phyloP scores from a whole-genome alignment of 2,797 vertebrate genomes.

The Xenentodon cancila region DNA sequence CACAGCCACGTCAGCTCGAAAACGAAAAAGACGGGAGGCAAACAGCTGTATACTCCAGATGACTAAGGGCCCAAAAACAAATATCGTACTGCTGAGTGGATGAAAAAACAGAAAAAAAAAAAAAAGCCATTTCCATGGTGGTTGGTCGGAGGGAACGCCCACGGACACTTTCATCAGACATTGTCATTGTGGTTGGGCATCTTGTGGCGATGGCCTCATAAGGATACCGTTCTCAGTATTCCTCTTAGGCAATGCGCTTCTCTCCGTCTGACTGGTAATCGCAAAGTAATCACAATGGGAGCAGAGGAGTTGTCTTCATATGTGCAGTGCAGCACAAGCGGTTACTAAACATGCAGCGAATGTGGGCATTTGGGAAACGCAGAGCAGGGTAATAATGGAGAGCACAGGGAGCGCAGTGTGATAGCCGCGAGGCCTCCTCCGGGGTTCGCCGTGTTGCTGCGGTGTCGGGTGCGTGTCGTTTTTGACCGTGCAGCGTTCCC shows the following conservation, averaged over 20 bases:
- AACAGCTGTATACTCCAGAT: conserved; percentile 37
- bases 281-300: conserved; percentile 44
- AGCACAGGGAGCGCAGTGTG: neutral
- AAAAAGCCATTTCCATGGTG: conserved; percentile 53
- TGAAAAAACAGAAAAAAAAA: conserved; percentile 20
- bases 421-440: neutral
- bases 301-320: conserved; percentile 54
- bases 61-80: conserved; percentile 64
- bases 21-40: conserved; percentile 16
- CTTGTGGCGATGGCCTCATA: conserved; percentile 61
- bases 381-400: neutral
- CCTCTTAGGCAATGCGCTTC: conserved; percentile 56
- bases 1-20: conserved; percentile 3
- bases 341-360: conserved; percentile 14
- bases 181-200: conserved; percentile 57
- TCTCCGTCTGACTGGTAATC: conserved; percentile 54
- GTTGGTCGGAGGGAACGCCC: conserved; percentile 41
- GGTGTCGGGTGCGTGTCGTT: neutral
- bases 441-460: neutral
- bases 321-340: conserved; percentile 23
- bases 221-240: conserved; percentile 70
- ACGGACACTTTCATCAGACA: conserved; percentile 35
- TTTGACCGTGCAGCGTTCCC: neutral
- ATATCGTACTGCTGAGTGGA: conserved; percentile 69
- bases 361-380: conserved; percentile 11